Percentiles rank a stretch among this genome's conserved stretches.
These are phyloP conservation scores for Platygyra sinensis DNA, from an alignment of 64 coral and sea anemone species.

Conservation along the genomic window DNA sequence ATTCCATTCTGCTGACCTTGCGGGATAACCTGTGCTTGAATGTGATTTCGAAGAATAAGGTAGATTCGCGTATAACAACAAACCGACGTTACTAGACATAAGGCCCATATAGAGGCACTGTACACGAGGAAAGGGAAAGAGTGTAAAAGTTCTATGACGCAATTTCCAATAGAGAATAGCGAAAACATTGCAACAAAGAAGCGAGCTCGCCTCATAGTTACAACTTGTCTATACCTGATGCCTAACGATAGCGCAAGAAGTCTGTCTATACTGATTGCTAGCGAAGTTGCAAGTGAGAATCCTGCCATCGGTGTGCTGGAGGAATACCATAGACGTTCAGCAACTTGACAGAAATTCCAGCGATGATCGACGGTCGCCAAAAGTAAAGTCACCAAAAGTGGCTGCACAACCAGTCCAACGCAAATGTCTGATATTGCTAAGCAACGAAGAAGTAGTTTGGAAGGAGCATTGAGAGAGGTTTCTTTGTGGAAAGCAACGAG, in stretches of 20 bases:
- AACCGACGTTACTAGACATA: background rate
- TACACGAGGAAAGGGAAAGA: background rate
- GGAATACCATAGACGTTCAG: background rate
- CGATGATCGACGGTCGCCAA: background rate
- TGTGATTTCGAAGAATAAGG: background rate
- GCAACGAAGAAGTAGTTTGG: constrained; percentile 4
- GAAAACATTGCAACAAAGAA: background rate
- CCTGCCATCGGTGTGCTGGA: background rate
- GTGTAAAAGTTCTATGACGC: background rate
- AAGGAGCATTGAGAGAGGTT: background rate
- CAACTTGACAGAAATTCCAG: background rate
- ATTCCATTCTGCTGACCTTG: background rate
- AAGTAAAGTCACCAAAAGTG: background rate
- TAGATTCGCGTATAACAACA: background rate
- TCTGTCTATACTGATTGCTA: background rate
- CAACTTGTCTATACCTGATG: background rate
- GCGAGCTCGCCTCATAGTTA: background rate
- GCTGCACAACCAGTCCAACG: background rate
- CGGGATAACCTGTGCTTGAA: background rate
- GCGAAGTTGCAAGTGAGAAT: background rate
- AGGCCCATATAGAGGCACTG: background rate
- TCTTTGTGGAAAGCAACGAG: background rate
- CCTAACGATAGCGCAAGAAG: background rate
- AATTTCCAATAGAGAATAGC: background rate
- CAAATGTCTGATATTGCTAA: background rate